phyloP scores from a whole-genome alignment of 2,888 invertebrate species.

The Scaptomyza caliginosa region DNA sequence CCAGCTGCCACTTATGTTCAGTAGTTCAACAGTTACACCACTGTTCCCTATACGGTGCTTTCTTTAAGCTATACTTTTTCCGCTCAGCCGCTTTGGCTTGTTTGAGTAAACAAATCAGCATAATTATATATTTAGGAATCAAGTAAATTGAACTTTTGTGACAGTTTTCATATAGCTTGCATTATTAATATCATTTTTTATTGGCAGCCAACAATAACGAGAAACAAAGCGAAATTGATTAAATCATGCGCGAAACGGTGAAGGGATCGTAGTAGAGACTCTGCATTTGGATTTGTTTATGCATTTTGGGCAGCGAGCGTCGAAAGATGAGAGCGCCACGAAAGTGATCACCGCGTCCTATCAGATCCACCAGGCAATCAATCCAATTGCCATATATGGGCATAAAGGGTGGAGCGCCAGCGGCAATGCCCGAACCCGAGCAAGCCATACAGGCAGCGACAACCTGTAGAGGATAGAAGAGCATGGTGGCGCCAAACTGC shows the following conservation, averaged over 20 bases:
- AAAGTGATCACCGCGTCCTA: conserved; percentile 50
- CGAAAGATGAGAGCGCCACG: conserved; percentile 53
- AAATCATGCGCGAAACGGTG: conserved; percentile 5
- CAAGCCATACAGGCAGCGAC: conserved; percentile 61
- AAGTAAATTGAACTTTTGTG: no score
- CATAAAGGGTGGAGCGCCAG: conserved; percentile 62
- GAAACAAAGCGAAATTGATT: background rate
- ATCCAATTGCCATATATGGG: conserved; percentile 57
- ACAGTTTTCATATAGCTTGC: background rate
- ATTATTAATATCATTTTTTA: background rate
- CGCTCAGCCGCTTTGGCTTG: no score
- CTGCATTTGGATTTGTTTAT: conserved; percentile 8
- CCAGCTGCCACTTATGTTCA: no score
- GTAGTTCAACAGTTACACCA: no score
- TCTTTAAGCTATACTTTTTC: no score
- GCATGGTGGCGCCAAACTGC: conserved; percentile 34
- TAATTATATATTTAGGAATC: no score
- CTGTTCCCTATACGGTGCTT: no score
- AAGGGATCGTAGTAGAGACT: conserved; percentile 9
- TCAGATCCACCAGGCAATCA: conserved; percentile 51
- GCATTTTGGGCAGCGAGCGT: conserved; percentile 42
- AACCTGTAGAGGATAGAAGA: conserved; percentile 55
- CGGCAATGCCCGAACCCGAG: conserved; percentile 47
- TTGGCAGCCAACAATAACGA: background rate
- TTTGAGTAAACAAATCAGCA: no score